Evolutionary conservation across 2,797 vertebrate genomes (phyloP).

Genomic region (Spheniscus humboldti): DNA sequence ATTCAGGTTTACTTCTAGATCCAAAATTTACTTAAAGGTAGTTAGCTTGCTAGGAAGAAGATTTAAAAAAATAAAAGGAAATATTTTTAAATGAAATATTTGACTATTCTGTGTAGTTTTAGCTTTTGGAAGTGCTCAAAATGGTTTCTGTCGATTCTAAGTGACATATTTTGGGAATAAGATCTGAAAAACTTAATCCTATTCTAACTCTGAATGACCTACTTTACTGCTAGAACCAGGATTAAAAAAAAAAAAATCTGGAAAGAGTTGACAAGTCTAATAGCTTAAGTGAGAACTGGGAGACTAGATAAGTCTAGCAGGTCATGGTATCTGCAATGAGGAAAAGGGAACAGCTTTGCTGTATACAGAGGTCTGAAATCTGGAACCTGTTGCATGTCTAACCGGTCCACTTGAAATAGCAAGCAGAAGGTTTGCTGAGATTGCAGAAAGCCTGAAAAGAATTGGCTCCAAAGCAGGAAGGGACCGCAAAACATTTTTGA

Average conservation of each 20-base stretch:
- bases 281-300: neutral
- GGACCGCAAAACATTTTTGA: neutral
- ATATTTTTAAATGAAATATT: neutral
- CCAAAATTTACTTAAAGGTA: neutral
- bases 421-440: neutral
- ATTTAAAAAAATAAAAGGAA: neutral
- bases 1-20: neutral
- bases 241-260: neutral
- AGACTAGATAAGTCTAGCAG: neutral
- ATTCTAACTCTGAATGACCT: neutral
- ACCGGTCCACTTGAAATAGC: neutral
- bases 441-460: neutral
- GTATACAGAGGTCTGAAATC: neutral
- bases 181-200: conserved; percentile 10
- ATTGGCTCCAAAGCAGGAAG: neutral
- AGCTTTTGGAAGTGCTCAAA: neutral
- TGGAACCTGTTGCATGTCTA: neutral
- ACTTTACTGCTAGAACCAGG: neutral
- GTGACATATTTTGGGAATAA: neutral
- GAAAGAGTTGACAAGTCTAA: neutral
- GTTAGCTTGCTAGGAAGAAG: neutral
- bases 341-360: neutral
- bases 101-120: neutral
- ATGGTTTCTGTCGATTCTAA: neutral
- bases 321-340: neutral